These are phyloP conservation scores for Egretta garzetta DNA, from an alignment of 2,113 vertebrate genomes.

Conservation along the genomic window DNA sequence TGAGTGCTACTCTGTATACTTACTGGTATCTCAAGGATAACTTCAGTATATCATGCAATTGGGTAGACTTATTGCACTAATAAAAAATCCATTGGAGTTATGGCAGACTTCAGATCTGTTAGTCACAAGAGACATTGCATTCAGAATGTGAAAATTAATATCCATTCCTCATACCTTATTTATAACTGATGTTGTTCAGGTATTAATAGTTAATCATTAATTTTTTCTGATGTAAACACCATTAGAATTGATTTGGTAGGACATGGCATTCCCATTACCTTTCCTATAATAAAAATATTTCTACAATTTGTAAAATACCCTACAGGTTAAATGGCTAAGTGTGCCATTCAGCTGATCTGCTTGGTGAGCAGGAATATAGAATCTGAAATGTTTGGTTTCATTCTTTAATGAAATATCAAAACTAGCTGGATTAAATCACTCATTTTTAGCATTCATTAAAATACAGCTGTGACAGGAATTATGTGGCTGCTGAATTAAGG, in stretches of 20 bases:
- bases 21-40: background rate
- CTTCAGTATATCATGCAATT: background rate
- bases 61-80: background rate
- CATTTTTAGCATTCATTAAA: background rate
- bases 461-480: background rate
- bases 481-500: background rate
- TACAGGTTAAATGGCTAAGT: background rate
- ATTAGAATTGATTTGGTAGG: background rate
- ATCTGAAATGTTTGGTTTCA: background rate
- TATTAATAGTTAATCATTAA: background rate
- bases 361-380: background rate
- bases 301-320: background rate
- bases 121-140: background rate
- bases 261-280: background rate
- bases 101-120: background rate
- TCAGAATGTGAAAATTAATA: slow-evolving; percentile 20
- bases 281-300: background rate
- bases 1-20: background rate
- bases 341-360: background rate
- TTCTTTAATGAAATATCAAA: background rate
- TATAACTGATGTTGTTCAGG: background rate
- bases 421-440: background rate
- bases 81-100: background rate
- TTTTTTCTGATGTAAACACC: background rate
- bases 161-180: background rate